Evolutionary conservation across 1,140 invertebrate genomes (phyloP), one percentile per base, ranked within the genome.

Genomic region (Nasonia vitripennis): DNA sequence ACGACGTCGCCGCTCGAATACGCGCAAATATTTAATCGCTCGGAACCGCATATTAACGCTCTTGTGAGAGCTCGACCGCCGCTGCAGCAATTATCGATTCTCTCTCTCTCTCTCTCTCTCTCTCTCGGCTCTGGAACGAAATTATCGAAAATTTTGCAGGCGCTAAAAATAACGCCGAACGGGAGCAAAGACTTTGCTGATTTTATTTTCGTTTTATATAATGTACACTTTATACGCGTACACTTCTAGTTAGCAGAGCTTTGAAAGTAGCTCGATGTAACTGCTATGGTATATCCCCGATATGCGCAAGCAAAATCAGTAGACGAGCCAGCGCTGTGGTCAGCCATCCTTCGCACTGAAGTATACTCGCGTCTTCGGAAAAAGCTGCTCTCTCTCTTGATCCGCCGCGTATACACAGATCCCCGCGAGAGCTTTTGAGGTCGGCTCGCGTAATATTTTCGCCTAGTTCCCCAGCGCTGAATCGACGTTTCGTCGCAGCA

Each of bases 401-500:
- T 1, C 41, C 41, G 41, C 34, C 34, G 3, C 34, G 4, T 37
- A 27, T 37, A 3, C 1, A 68, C n/a, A 23, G 1, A 68, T 68
- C 71, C 34, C 31, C 37, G 73, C 3, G 20, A 62, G 17, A 62
- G 11, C 62, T 78, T 78, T 78, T 78, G 77, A 78, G 77, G 77
- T 78, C 45, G 37, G 20, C 20, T 34, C 71, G 23, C 55, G 62
- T 62, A 80, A 80, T 80, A 70, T 80, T 80, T 70, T 80, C 67
- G n/a, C 17, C 51, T 78, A 78, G 67, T 78, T 78, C 77, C 27
- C 74, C 77, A 27, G 7, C 17, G 77, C 77, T 78, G 77, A 78
- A 78, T 78, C 77, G 77, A 78, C 51, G 17, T 62, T 78, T 77
- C 45, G 41, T 0, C 12, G 27, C n/a, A 41, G 27, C 7, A 51